phyloP scores from a whole-genome alignment of 2,888 invertebrate genomes.

The Clostera curtula region DNA sequence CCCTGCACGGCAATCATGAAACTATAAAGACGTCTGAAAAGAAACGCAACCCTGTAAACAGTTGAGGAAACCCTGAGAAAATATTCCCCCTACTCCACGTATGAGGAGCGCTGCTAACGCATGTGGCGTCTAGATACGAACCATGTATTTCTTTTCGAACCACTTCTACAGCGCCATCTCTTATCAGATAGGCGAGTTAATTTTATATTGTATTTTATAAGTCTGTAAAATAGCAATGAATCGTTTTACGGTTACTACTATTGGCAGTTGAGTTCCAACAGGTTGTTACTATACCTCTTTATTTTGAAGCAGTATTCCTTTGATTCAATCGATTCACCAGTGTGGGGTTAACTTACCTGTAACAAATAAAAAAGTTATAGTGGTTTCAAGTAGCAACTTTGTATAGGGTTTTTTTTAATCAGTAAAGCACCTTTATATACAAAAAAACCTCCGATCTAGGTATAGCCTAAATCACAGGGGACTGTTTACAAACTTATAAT shows the following conservation, averaged over 20 bases:
- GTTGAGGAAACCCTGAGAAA: conserved; percentile 58
- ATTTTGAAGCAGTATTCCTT: conserved; percentile 18
- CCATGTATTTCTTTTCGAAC: conserved; percentile 21
- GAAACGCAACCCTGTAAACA: conserved; percentile 39
- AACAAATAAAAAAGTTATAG: conserved; percentile 29
- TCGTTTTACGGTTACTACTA: conserved; percentile 28
- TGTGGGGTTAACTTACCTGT: conserved; percentile 33
- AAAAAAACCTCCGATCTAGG: too few relatives aligned
- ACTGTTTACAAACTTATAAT: too few relatives aligned
- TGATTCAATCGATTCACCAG: conserved; percentile 11
- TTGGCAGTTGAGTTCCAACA: conserved; percentile 27
- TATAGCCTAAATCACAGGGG: too few relatives aligned
- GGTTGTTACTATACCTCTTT: conserved; percentile 29
- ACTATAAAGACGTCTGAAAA: conserved; percentile 50
- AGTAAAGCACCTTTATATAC: too few relatives aligned
- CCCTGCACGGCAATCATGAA: conserved; percentile 52
- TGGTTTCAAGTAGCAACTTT: too few relatives aligned
- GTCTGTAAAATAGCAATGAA: conserved; percentile 27
- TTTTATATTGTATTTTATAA: conserved; percentile 27
- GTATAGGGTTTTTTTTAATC: too few relatives aligned
- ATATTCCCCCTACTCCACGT: conserved; percentile 36
- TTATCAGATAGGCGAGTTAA: conserved; percentile 43
- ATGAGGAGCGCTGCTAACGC: conserved; percentile 39
- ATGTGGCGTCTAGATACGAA: conserved; percentile 23
- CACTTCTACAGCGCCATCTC: conserved; percentile 47